Base-by-base conservation (phyloP, 2,113 vertebrate species). In the Macquaria australasica region DNA sequence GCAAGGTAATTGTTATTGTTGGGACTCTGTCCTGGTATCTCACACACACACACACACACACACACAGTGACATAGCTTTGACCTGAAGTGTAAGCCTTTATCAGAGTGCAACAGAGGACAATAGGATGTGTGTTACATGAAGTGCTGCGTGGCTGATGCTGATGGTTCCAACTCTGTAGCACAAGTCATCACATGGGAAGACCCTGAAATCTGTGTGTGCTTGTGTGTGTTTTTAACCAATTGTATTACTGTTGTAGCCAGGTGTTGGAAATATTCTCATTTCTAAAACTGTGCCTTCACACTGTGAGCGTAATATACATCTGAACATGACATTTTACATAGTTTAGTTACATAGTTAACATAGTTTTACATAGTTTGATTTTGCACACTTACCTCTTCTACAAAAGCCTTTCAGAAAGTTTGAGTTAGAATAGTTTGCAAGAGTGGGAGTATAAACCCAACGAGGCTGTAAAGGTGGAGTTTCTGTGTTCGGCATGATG, bases 1-100 rank as follows among this genome's bases (percentile, higher is more conserved):
- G 53, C 48, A 25, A 34, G 70, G 16, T 63, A 20, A 73, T 77
- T 82, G 71, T 74, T 69, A 37, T 25, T 8, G 3, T 21, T 63
- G 45, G 66, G 41, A 39, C 25, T 55, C 6, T 4, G 18, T 79
- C 31, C 39, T 25, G 15, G 62, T 51, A 8, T 68, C 21, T 0
- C 59, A 20, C 6, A 9, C 56, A 62, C 59, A 62, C 59, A 18
- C 59, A 34, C 28, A 37, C 60, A 48, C 66, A 68, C 55, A 48
- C 56, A 9, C 58, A 48, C 14, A 8, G 39, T 59, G 45, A 28
- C 41, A 53, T 11, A 23, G 63, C 31, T 43, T 5, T 56, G 37
- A 58, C 51, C 16, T 21, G 21, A 41, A 37, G 68, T 73, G 21
- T 20, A 53, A 21, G 60, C 50, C 23, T 67, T 55, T 8, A 67